Base-by-base conservation (phyloP, 2,888 invertebrate genomes). In the Notocelia uddmanniana region DNA sequence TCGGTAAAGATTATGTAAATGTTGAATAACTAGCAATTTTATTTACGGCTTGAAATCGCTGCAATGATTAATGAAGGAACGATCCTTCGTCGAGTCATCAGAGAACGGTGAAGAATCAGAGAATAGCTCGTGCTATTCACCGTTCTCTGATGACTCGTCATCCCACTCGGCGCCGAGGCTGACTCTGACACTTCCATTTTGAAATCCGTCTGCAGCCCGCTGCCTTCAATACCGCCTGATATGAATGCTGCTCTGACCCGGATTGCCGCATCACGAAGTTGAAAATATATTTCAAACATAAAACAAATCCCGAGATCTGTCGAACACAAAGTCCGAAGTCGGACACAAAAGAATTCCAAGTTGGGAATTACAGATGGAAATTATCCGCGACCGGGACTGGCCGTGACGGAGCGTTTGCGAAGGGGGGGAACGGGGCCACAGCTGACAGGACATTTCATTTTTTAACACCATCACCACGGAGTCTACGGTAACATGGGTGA, bases 281-380 rank as follows among this genome's bases (percentile, higher is more conserved):
- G 34, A 63, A 69, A 59, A 69, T 64, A 37, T 48, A 37, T 50
- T 64, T 64, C 58, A 57, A 63, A 70, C 50, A 70, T 58, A 70
- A 69, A 70, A 50, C 50, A 64, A 70, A 70, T 26, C 48, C 37
- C 48, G 55, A 63, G 69, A 70, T 64, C 69, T 57, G 69, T 70
- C 69, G 69, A 70, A 70, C 69, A 58, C 69, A 64, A 57, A 69
- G 57, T 64, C 57, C 48, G 54, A 50, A 26, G 69, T 58, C 57
- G 50, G 63, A 50, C 64, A 57, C 69, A 52, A 70, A 70, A 64
- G 19, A 64, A 69, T 63, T 57, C 64, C 63, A 58, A 58, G 48
- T 64, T 58, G 63, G 63, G 58, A 57, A 50, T 64, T 64, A 57
- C 69, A 37, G 57, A 64, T 64, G 69, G 69, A 57, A 63, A 63